These are phyloP conservation scores for Delia radicum DNA, from an alignment of 1,140 invertebrate genomes.

Conservation along the genomic window DNA sequence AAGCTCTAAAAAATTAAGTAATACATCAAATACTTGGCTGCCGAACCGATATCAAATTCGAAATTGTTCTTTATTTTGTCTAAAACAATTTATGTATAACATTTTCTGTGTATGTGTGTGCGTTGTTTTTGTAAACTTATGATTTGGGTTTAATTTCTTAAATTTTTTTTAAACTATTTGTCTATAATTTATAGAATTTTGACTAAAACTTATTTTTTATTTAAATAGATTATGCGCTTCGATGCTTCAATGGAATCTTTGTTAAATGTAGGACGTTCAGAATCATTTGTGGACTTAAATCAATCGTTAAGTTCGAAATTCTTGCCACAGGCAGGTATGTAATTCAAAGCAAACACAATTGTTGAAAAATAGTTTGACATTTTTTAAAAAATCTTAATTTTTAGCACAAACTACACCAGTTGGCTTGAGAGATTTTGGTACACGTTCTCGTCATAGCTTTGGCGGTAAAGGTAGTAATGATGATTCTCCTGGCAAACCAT, in stretches of 20 bases:
- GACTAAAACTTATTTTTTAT: constrained; percentile 29
- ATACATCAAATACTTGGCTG: background rate
- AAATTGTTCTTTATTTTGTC: background rate
- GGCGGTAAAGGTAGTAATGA: constrained; percentile 51
- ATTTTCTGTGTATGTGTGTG: background rate
- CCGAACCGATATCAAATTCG: no score
- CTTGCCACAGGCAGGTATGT: constrained; percentile 35
- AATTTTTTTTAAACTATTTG: background rate
- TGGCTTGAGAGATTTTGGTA: constrained; percentile 33
- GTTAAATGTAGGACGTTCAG: constrained; percentile 70
- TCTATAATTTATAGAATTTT: background rate
- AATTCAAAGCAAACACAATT: background rate
- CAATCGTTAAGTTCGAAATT: constrained; percentile 28
- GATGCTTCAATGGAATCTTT: constrained; percentile 75
- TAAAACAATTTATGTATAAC: background rate
- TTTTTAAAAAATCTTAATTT: constrained; percentile 20
- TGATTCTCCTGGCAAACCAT: constrained; percentile 63
- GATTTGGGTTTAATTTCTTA: background rate
- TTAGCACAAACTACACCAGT: constrained; percentile 33
- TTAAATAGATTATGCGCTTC: constrained; percentile 72
- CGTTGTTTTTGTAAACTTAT: background rate
- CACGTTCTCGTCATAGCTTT: constrained; percentile 51
- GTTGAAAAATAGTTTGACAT: background rate
- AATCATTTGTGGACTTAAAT: constrained; percentile 80
- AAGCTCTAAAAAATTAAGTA: background rate